These are phyloP conservation scores for Caenorhabditis brenneri DNA, from an alignment of 1,140 invertebrate genomes.

Conservation along the genomic window DNA sequence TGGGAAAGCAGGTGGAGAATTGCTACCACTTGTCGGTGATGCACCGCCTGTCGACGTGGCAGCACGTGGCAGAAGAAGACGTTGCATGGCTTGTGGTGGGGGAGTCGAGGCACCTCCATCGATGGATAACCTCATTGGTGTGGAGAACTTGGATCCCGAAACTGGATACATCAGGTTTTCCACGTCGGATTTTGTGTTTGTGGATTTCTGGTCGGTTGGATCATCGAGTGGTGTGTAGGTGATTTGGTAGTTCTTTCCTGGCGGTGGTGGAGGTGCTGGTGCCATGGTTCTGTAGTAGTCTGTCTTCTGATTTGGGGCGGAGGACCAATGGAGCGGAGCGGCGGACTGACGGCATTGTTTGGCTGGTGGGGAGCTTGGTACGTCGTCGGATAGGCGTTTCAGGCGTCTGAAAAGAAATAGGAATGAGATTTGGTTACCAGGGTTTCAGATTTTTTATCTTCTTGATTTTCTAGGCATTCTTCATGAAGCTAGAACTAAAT, in stretches of 20 bases:
- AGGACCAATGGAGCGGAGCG: slow-evolving; percentile 25
- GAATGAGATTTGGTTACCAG: too few relatives aligned
- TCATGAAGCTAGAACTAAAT: too few relatives aligned
- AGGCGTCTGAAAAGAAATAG: slow-evolving; percentile 34
- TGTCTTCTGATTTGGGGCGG: background rate
- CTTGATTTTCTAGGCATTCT: too few relatives aligned
- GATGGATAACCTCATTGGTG: slow-evolving; percentile 3
- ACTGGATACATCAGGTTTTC: background rate
- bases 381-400: slow-evolving; percentile 37
- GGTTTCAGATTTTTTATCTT: too few relatives aligned
- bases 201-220: background rate
- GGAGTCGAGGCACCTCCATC: background rate
- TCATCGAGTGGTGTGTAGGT: slow-evolving; percentile 17
- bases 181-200: slow-evolving; percentile 23
- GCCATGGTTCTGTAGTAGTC: slow-evolving; percentile 42
- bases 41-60: slow-evolving; percentile 26
- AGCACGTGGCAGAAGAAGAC: slow-evolving; percentile 15
- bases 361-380: slow-evolving; percentile 8
- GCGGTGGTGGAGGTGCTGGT: slow-evolving; percentile 37
- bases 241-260: slow-evolving; percentile 49
- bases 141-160: slow-evolving; percentile 2
- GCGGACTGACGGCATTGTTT: slow-evolving; percentile 43
- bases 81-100: background rate
- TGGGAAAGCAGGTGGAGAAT: background rate
- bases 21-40: background rate